Evolutionary conservation across 1,140 invertebrate genomes (phyloP).

Genomic region (Tetramorium parvispinum): DNA sequence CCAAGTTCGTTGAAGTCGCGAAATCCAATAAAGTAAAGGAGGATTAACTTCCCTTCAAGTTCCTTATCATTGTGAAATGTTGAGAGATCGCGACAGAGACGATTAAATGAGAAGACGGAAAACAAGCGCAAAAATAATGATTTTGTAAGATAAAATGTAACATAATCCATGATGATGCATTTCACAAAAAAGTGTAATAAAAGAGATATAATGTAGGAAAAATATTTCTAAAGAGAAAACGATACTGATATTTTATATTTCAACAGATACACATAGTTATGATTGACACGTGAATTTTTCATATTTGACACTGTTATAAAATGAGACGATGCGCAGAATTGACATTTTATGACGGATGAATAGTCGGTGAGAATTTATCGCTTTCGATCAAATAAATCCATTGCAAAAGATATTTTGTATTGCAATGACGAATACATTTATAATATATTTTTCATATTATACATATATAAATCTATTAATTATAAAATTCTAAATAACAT

Average conservation of each 20-base stretch:
- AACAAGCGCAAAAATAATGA: neutral
- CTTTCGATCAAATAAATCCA: neutral
- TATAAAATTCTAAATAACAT: neutral
- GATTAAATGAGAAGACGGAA: neutral
- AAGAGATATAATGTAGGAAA: neutral
- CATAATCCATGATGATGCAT: neutral
- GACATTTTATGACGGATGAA: neutral
- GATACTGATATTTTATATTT: neutral
- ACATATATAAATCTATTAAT: neutral
- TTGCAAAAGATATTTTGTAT: neutral
- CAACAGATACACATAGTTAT: neutral
- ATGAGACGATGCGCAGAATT: neutral
- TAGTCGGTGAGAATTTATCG: neutral
- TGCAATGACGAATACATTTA: neutral
- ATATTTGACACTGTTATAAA: conserved; percentile 7
- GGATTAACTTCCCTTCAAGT: neutral
- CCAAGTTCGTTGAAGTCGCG: neutral
- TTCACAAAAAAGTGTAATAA: neutral
- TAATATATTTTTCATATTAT: neutral
- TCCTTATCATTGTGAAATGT: neutral
- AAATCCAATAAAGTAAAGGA: neutral
- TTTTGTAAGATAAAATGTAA: neutral
- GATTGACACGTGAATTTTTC: conserved; percentile 18
- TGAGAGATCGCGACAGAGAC: neutral
- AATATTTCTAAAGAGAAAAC: neutral